Conservation (phyloP, 1,140 invertebrate genomes). For the Hyphantria cunea region DNA sequence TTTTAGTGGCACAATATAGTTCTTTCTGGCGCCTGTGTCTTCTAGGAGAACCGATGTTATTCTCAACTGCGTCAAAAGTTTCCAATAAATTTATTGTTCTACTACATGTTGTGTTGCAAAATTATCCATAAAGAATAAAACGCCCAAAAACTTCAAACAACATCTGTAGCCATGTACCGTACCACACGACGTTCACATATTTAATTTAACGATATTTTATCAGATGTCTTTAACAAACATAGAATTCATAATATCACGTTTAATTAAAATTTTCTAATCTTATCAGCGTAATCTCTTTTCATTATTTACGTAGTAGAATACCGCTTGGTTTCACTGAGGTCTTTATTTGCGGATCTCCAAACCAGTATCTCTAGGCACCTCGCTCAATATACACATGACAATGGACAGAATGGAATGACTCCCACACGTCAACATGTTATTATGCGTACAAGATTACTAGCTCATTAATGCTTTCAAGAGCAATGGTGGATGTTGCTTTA, state of each 20-base stretch:
- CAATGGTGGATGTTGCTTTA: conserved; percentile 52
- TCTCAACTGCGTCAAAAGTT: too few species aligned
- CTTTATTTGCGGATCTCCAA: conserved; percentile 7
- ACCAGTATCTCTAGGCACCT: conserved; percentile 16
- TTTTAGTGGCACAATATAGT: too few species aligned
- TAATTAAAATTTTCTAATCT: conserved; percentile 25
- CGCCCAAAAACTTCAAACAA: too few species aligned
- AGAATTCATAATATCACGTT: conserved; percentile 7
- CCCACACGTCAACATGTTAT: conserved; percentile 54
- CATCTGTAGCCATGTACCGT: too few species aligned
- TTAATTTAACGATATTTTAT: not conserved
- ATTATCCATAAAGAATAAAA: too few species aligned
- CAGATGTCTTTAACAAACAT: not conserved
- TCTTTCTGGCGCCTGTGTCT: too few species aligned
- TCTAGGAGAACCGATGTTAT: too few species aligned
- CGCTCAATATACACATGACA: conserved; percentile 15
- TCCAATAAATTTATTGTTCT: too few species aligned
- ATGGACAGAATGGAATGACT: conserved; percentile 48
- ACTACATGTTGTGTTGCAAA: too few species aligned
- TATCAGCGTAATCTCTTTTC: conserved; percentile 18
- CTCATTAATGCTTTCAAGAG: conserved; percentile 38
- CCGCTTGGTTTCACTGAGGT: not conserved
- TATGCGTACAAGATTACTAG: conserved; percentile 38
- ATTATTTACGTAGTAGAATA: conserved; percentile 12
- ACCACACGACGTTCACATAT: too few species aligned